These are phyloP conservation scores for Panthera uncia DNA, from an alignment of 2,113 vertebrate species.

Conservation along the genomic window DNA sequence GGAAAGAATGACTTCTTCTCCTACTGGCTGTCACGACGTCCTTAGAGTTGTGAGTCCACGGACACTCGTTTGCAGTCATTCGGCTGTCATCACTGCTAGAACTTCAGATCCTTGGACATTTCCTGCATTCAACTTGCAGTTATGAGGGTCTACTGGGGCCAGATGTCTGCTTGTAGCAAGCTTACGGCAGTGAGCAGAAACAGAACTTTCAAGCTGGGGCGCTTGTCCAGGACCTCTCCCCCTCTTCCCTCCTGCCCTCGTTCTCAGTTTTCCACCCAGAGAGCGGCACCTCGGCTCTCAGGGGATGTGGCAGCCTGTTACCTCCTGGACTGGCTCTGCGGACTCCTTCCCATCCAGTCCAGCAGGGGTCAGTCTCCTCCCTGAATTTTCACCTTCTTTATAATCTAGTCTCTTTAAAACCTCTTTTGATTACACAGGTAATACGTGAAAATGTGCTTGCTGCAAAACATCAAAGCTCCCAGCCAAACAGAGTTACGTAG, in stretches of 20 bases:
- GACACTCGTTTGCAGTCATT: neutral
- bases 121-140: neutral
- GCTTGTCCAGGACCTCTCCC: neutral
- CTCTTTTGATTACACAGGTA: neutral
- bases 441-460: neutral
- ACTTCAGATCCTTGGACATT: neutral
- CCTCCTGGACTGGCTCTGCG: neutral
- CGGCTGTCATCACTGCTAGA: neutral
- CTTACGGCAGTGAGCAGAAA: neutral
- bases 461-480: neutral
- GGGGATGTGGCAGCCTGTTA: neutral
- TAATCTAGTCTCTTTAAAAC: neutral
- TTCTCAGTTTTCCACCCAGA: neutral
- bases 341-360: neutral
- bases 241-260: neutral
- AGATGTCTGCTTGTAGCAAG: neutral
- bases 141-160: neutral
- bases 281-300: neutral
- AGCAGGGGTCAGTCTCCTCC: neutral
- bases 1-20: constrained; percentile 27
- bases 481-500: neutral
- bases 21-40: neutral
- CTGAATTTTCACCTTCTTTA: constrained; percentile 22
- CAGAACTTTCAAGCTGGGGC: neutral
- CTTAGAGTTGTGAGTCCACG: neutral